Evolutionary conservation across 2,888 invertebrate species (phyloP), one percentile per base, ranked within the genome.

Genomic region (Lypha dubia): DNA sequence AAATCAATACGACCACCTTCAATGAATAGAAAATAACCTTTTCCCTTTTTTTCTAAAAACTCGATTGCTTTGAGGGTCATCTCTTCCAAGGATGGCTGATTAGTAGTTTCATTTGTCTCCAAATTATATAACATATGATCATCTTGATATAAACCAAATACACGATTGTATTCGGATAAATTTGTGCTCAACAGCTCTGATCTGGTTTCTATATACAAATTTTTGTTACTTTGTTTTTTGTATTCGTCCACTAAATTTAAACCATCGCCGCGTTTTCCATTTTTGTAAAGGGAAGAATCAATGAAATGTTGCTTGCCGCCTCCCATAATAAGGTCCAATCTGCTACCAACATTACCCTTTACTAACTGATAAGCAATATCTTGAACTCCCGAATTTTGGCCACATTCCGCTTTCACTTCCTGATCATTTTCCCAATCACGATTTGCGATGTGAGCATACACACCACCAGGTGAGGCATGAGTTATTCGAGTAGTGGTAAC

Each of bases 401-500:
- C 91, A 13, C 93, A 92, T 1, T 89, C 89, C 0, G 91, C 90
- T 0, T 89, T 87, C 0, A 95, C 90, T 60, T 94, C 94, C 0
- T 92, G 90, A 88, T 96, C 96, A 38, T 92, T 93, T 89, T 97
- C 96, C 96, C 96, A 97, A 58, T 94, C 93, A 11, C 96, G 92
- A 46, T 90, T 87, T 17, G 90, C 89, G 17, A 87, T 88, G 82
- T 94, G 94, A 0, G 95, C 94, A 87, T 94, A 95, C 88, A 94
- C 92, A 0, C 94, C 95, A 0, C 95, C 95, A 0, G 96, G 96
- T 0, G 96, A 95, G 0, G 96, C 97, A 88, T 97, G 96, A 0
- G 97, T 97, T 0, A 97, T 94, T 44, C 96, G 92, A 0, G 96
- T 96, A 0, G 96, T 96, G 0, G 97, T 97, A 0, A 97, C 96